Conservation (phyloP, 2,888 invertebrate genomes). For the Tiphia femorata region DNA sequence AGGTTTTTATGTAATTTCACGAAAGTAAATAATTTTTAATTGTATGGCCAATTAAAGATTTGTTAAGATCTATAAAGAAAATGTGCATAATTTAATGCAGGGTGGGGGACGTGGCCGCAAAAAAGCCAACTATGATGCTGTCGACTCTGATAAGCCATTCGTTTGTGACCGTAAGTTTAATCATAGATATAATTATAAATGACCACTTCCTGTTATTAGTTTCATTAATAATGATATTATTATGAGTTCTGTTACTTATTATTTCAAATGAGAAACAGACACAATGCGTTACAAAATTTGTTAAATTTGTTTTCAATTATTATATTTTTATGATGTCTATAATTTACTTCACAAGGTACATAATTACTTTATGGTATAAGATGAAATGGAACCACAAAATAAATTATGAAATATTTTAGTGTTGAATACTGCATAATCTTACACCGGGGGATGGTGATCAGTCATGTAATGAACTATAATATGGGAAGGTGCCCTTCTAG, state of each 20-base stretch:
- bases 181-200: slow-evolving; percentile 68
- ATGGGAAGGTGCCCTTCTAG: slow-evolving; percentile 32
- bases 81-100: slow-evolving; percentile 40
- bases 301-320: slow-evolving; percentile 55
- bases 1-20: slow-evolving; percentile 5
- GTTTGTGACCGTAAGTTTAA: slow-evolving; percentile 90
- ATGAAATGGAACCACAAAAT: slow-evolving; percentile 52
- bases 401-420: slow-evolving; percentile 58
- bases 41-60: slow-evolving; percentile 1
- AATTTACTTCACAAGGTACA: slow-evolving; percentile 50
- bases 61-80: no score
- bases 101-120: slow-evolving; percentile 71
- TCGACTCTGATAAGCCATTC: slow-evolving; percentile 89
- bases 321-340: slow-evolving; percentile 54
- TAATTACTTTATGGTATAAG: slow-evolving; percentile 52
- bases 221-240: slow-evolving; percentile 39
- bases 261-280: slow-evolving; percentile 51
- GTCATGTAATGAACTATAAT: slow-evolving; percentile 44
- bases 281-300: slow-evolving; percentile 56
- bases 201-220: slow-evolving; percentile 62
- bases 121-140: slow-evolving; percentile 75
- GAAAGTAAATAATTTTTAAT: slow-evolving; percentile 10
- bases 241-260: slow-evolving; percentile 46
- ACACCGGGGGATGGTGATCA: slow-evolving; percentile 53
- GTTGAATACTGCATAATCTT: slow-evolving; percentile 54